phyloP scores from a whole-genome alignment of 2,113 vertebrate genomes.

The Antechinus stuartii region DNA sequence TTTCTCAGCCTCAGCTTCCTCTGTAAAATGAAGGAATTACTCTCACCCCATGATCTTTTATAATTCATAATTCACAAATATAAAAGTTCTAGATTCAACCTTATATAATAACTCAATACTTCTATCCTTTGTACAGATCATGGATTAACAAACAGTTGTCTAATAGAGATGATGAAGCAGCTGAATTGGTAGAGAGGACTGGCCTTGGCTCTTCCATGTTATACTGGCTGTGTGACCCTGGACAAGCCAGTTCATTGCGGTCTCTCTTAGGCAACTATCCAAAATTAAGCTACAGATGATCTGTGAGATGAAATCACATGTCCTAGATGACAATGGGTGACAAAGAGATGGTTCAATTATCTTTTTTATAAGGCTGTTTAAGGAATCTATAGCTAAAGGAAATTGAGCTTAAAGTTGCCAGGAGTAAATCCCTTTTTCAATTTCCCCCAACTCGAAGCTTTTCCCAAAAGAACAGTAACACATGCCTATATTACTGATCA shows the following conservation, averaged over 20 bases:
- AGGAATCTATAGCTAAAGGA: background rate
- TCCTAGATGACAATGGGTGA: background rate
- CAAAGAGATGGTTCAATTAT: background rate
- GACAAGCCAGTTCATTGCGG: too few relatives aligned
- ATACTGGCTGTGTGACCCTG: background rate
- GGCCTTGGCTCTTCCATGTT: background rate
- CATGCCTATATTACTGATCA: background rate
- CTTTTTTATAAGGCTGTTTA: background rate
- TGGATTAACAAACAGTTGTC: background rate
- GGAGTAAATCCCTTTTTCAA: background rate
- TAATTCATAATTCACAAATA: background rate
- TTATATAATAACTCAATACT: background rate
- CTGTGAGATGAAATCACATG: background rate
- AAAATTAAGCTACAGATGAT: background rate
- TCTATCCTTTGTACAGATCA: background rate
- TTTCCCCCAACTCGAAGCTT: background rate
- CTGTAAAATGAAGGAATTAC: slow-evolving; percentile 31
- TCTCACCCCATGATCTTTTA: background rate
- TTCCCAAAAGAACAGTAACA: background rate
- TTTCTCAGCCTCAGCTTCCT: background rate
- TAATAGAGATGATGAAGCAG: background rate
- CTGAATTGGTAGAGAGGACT: background rate
- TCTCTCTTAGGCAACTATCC: background rate
- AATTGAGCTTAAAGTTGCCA: background rate
- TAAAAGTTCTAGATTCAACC: background rate